Evolutionary conservation across 2,113 vertebrate species (phyloP).

Genomic region (Ictalurus furcatus): DNA sequence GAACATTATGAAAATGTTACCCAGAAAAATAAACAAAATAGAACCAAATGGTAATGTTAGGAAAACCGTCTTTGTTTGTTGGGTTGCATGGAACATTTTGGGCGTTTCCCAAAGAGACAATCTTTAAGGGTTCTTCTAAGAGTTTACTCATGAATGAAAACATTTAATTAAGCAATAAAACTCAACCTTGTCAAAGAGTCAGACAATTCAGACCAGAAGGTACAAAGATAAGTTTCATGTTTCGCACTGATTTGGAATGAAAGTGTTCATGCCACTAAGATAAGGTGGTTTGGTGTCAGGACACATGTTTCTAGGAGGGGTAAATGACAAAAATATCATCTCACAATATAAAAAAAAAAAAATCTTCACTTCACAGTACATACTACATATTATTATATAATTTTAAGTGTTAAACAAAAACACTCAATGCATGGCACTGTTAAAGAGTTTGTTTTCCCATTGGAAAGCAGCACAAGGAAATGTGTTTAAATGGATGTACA

Average conservation of each 20-base stretch:
- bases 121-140: background rate
- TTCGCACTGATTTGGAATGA: background rate
- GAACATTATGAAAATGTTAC: background rate
- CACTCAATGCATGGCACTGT: background rate
- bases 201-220: background rate
- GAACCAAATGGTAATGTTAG: background rate
- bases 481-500: background rate
- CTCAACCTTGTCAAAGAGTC: background rate
- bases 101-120: background rate
- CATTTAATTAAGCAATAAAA: background rate
- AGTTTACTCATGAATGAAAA: background rate
- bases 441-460: background rate
- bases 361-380: no score
- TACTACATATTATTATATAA: no score
- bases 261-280: no score
- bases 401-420: background rate
- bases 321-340: background rate
- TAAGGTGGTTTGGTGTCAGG: background rate
- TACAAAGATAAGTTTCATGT: background rate
- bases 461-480: background rate
- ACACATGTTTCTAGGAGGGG: background rate
- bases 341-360: no score
- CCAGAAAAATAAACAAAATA: background rate
- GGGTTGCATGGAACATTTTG: background rate
- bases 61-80: background rate